These are phyloP conservation scores for Eira barbara DNA, from an alignment of 2,113 vertebrate species.

Conservation along the genomic window DNA sequence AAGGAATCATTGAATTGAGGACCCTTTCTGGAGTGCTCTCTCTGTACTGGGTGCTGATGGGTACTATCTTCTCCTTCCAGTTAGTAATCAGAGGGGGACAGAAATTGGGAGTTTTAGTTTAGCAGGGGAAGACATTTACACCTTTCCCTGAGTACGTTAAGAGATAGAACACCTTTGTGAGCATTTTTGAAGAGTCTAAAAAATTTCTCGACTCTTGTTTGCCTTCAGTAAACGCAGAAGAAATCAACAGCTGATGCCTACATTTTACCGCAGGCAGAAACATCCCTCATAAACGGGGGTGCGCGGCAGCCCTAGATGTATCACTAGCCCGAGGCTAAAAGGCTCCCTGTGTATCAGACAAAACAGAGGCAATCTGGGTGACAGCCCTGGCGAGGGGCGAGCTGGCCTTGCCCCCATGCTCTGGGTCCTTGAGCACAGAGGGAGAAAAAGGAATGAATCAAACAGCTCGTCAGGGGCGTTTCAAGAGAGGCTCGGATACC, in stretches of 20 bases:
- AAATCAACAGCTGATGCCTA: neutral
- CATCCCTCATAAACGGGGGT: neutral
- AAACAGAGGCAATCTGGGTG: slow-evolving; percentile 14
- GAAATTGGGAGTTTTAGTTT: neutral
- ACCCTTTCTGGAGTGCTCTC: neutral
- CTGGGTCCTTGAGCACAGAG: neutral
- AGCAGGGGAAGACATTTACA: neutral
- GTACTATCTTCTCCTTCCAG: neutral
- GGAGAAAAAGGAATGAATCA: slow-evolving; percentile 28
- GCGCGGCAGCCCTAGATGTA: neutral
- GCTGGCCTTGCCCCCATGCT: neutral
- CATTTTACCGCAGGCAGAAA: slow-evolving; percentile 28
- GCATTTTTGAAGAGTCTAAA: neutral
- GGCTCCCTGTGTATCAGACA: slow-evolving; percentile 27
- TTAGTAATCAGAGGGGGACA: neutral
- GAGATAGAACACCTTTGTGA: neutral
- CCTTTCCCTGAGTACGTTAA: neutral
- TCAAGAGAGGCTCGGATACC: neutral
- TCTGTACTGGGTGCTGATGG: neutral
- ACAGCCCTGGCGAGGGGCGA: neutral
- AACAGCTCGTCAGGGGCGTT: neutral
- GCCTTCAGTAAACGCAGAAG: slow-evolving; percentile 1
- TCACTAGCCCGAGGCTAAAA: neutral
- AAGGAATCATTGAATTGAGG: neutral
- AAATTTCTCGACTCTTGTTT: neutral